Percentiles rank a stretch among this genome's conserved stretches.
phyloP scores from a whole-genome alignment of 2,797 vertebrate species.

The Semotilus atromaculatus region DNA sequence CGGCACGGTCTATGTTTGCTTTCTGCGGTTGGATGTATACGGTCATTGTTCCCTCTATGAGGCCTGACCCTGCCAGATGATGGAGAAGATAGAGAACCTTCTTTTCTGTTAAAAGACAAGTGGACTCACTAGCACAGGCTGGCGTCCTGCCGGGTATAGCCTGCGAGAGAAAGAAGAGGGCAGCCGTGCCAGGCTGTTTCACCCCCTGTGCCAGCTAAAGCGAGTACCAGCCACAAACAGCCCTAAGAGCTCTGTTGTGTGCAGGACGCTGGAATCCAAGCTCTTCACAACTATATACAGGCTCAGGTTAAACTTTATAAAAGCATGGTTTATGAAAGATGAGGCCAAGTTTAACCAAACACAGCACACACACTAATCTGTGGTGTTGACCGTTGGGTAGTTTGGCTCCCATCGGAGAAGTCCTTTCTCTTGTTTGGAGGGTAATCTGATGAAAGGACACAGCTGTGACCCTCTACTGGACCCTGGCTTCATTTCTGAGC shows the following conservation, averaged over 20 bases:
- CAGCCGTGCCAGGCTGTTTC: constrained; percentile 42
- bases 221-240: constrained; percentile 58
- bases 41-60: constrained; percentile 71
- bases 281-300: constrained; percentile 22
- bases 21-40: constrained; percentile 67
- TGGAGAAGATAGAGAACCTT: constrained; percentile 73
- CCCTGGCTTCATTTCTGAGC: neutral
- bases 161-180: constrained; percentile 27
- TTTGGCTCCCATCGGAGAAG: neutral
- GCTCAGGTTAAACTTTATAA: constrained; percentile 10
- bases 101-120: constrained; percentile 76
- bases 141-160: constrained; percentile 75
- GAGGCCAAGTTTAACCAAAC: neutral
- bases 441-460: constrained; percentile 36
- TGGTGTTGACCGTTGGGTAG: neutral
- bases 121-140: constrained; percentile 75
- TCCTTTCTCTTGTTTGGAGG: constrained; percentile 19
- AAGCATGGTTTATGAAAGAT: constrained; percentile 28
- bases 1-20: constrained; percentile 75
- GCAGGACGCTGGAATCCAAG: constrained; percentile 54
- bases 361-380: neutral
- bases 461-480: constrained; percentile 36
- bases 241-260: constrained; percentile 64
- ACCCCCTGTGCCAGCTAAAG: constrained; percentile 46
- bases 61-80: constrained; percentile 74